Conservation (phyloP, 1,140 invertebrate genomes). For the Psix sp. region DNA sequence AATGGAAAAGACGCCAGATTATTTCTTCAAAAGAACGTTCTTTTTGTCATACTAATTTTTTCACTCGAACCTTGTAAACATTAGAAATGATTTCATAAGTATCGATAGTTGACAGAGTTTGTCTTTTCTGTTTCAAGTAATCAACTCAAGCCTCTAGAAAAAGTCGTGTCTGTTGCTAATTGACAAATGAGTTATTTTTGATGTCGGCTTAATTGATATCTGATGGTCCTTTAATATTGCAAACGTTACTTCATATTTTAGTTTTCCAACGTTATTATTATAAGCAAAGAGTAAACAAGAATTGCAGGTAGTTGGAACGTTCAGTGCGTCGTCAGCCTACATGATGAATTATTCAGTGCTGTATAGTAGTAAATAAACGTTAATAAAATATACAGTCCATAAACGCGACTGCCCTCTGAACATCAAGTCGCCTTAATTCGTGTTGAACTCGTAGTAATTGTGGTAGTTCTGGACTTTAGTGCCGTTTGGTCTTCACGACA, state of each 20-base stretch:
- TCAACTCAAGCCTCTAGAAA: too few species aligned
- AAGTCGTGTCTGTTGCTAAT: too few species aligned
- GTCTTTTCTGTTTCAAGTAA: slow-evolving; percentile 1
- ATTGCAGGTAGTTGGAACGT: neutral
- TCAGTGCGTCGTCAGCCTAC: slow-evolving; percentile 16
- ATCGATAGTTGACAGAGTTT: too few species aligned
- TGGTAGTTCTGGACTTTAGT: slow-evolving; percentile 64
- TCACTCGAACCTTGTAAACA: too few species aligned
- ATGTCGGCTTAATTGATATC: too few species aligned
- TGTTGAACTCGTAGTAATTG: slow-evolving; percentile 62
- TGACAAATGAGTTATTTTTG: too few species aligned
- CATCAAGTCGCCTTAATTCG: slow-evolving; percentile 62
- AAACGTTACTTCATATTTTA: too few species aligned
- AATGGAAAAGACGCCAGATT: slow-evolving; percentile 65
- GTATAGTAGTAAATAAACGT: slow-evolving; percentile 66
- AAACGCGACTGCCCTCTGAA: slow-evolving; percentile 26
- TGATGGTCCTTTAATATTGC: too few species aligned
- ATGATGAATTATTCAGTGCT: slow-evolving; percentile 60
- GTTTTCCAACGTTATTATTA: too few species aligned
- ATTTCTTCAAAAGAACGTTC: slow-evolving; percentile 51
- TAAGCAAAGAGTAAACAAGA: neutral
- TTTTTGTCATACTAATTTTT: too few species aligned
- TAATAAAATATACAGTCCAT: slow-evolving; percentile 68
- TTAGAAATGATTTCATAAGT: too few species aligned
- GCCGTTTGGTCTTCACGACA: slow-evolving; percentile 50